Conservation (phyloP, 2,888 invertebrate genomes). For the Meiosimyza decipiens region DNA sequence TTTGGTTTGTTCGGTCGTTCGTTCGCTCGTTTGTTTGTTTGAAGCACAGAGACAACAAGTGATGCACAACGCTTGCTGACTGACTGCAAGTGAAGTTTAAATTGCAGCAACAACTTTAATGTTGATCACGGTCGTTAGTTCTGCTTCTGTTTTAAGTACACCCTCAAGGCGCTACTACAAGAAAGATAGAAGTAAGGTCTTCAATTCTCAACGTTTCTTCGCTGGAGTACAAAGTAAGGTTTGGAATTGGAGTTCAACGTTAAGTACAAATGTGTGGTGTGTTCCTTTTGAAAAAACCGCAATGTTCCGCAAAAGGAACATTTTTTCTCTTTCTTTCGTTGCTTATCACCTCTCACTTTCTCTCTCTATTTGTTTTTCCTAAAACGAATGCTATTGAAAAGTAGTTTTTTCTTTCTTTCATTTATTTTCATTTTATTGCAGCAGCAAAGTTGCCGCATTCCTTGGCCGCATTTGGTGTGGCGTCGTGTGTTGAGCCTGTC, state of each 20-base stretch:
- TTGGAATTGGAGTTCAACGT: too few relatives aligned
- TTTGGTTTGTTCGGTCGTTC: slow-evolving; percentile 13
- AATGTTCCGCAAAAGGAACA: not conserved
- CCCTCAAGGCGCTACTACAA: not conserved
- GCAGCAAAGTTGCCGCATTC: slow-evolving; percentile 19
- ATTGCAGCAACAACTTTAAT: not conserved
- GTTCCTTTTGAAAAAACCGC: not conserved
- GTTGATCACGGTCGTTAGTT: too few relatives aligned
- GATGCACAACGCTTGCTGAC: slow-evolving; percentile 1
- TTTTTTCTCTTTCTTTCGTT: not conserved
- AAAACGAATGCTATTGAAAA: too few relatives aligned
- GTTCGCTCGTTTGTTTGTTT: slow-evolving; percentile 8
- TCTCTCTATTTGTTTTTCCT: not conserved
- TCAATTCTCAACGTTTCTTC: too few relatives aligned
- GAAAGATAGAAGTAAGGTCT: too few relatives aligned
- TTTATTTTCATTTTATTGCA: slow-evolving; percentile 3
- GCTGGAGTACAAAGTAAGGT: too few relatives aligned
- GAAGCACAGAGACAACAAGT: not conserved
- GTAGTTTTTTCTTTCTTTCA: too few relatives aligned
- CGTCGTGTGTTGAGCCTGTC: slow-evolving; percentile 5
- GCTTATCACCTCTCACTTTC: not conserved
- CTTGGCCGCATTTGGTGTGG: slow-evolving; percentile 22
- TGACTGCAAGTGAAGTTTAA: not conserved
- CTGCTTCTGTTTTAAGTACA: not conserved
- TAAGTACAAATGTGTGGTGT: too few relatives aligned